Evolutionary conservation across 2,797 vertebrate species (phyloP).

Genomic region (Cyprinella venusta): DNA sequence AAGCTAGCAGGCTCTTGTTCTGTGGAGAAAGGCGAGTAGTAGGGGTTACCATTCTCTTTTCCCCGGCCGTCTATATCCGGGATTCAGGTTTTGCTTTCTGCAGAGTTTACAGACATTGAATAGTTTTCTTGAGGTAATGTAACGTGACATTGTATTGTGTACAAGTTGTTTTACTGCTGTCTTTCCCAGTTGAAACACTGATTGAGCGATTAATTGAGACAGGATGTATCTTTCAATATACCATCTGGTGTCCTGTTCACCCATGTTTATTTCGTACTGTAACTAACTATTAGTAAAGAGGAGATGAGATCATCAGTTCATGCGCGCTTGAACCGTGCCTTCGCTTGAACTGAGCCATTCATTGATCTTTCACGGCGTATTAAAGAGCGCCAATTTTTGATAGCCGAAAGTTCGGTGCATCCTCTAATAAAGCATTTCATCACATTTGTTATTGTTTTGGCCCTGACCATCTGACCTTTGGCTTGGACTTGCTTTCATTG

Average conservation of each 20-base stretch:
- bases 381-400: background rate
- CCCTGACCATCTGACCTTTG: conserved; percentile 80
- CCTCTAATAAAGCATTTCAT: background rate
- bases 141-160: background rate
- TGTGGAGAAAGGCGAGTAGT: too few species aligned
- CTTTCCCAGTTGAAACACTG: background rate
- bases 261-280: background rate
- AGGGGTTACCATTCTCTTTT: too few species aligned
- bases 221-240: background rate
- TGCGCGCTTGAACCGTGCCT: too few species aligned
- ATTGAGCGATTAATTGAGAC: background rate
- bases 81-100: too few species aligned
- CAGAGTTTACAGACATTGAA: background rate
- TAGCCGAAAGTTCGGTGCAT: background rate
- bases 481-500: conserved; percentile 86
- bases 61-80: too few species aligned
- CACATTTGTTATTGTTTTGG: background rate
- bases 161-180: background rate
- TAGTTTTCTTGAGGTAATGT: background rate
- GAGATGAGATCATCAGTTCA: background rate
- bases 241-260: background rate
- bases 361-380: background rate
- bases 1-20: too few species aligned
- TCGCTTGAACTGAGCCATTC: background rate
- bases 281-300: background rate